Conservation (phyloP, 2,113 vertebrate genomes). For the Protobothrops flavoviridis region DNA sequence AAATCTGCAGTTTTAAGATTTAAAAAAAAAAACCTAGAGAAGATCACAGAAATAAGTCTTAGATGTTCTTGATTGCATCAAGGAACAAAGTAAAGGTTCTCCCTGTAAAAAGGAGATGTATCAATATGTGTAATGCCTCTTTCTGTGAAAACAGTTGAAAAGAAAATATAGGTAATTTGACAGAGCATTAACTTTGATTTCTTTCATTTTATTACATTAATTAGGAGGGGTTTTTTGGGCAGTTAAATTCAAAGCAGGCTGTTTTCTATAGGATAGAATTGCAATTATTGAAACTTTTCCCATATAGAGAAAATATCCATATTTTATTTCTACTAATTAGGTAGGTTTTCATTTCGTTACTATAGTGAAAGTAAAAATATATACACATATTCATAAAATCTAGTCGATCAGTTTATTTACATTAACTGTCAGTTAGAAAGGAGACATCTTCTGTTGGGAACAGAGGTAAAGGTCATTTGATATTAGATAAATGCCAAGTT, state of each 20-base stretch:
- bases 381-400: neutral
- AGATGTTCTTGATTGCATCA: conserved; percentile 36
- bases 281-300: neutral
- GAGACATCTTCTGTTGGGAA: neutral
- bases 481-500: neutral
- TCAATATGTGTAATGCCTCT: conserved; percentile 51
- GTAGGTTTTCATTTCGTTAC: neutral
- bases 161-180: conserved; percentile 27
- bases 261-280: neutral
- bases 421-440: neutral
- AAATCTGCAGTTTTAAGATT: conserved; percentile 33
- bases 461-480: neutral
- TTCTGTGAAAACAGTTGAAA: conserved; percentile 45
- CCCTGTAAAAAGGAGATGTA: conserved; percentile 31
- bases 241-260: neutral
- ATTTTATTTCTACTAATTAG: neutral
- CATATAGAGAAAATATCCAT: neutral
- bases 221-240: neutral
- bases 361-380: neutral
- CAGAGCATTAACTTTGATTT: conserved; percentile 14
- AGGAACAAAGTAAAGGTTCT: conserved; percentile 37
- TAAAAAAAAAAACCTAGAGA: conserved; percentile 13
- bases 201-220: conserved; percentile 28
- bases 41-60: conserved; percentile 41
- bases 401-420: neutral